Percentiles rank a stretch among this genome's conserved stretches.
These are phyloP conservation scores for Phataginus tetradactyla DNA, from an alignment of 2,797 vertebrate genomes.

Conservation along the genomic window DNA sequence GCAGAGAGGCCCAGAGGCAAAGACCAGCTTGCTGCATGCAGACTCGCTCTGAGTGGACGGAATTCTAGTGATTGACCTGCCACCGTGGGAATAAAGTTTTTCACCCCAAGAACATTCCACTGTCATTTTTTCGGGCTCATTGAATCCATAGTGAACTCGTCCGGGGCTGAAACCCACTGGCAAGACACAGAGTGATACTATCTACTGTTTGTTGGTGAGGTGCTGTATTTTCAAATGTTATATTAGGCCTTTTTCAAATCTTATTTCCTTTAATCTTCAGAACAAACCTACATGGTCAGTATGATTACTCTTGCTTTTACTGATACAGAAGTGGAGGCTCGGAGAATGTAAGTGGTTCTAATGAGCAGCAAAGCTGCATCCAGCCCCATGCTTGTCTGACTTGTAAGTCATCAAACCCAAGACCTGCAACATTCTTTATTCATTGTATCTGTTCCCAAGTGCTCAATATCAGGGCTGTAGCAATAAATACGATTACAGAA, in stretches of 20 bases:
- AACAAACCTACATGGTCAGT: neutral
- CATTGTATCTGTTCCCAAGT: slow-evolving; percentile 11
- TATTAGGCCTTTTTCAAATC: neutral
- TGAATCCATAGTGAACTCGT: too few species aligned
- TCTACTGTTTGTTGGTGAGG: neutral
- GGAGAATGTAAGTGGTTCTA: neutral
- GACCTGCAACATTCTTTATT: neutral
- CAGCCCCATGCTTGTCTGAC: neutral
- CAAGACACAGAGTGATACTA: neutral
- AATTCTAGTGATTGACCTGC: too few species aligned
- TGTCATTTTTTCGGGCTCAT: too few species aligned
- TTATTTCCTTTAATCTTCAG: neutral
- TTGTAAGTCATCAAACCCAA: neutral
- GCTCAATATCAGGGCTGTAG: neutral
- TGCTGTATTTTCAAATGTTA: neutral
- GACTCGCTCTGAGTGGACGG: too few species aligned
- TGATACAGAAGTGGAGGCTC: neutral
- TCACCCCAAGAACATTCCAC: too few species aligned
- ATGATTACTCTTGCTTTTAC: neutral
- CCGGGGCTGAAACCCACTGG: too few species aligned
- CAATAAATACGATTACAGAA: slow-evolving; percentile 8
- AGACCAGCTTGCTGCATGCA: too few species aligned
- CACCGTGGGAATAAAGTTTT: too few species aligned
- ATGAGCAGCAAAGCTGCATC: neutral
- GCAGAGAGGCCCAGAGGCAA: too few species aligned